Percentiles rank a stretch among this genome's conserved stretches.
Conservation (phyloP, 2,888 invertebrate genomes). For the Sinopyrophorus schimmeli region DNA sequence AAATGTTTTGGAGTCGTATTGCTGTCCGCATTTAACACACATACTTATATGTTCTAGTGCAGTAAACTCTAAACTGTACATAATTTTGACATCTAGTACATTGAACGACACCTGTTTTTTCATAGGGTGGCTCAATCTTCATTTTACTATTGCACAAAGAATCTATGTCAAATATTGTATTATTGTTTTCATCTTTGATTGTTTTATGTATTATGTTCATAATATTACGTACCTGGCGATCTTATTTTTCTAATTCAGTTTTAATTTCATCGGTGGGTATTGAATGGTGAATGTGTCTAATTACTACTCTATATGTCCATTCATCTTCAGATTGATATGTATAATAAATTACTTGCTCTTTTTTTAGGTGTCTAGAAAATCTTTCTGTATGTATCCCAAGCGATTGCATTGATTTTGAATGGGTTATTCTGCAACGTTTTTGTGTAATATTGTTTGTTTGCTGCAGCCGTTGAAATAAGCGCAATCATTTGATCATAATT, state of each 20-base stretch:
- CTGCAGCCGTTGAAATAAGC: slow-evolving; percentile 8
- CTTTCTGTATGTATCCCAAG: background rate
- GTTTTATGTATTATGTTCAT: slow-evolving; percentile 19
- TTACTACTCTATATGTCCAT: background rate
- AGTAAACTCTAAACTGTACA: too few relatives aligned
- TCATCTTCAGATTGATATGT: too few relatives aligned
- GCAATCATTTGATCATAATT: slow-evolving; percentile 2
- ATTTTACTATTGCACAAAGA: background rate
- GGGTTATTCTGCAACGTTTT: slow-evolving; percentile 1
- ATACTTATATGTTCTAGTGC: too few relatives aligned
- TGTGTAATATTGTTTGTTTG: slow-evolving; percentile 7
- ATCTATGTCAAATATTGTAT: slow-evolving; percentile 17
- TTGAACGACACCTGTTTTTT: too few relatives aligned
- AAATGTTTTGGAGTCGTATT: too few relatives aligned
- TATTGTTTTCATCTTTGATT: slow-evolving; percentile 25
- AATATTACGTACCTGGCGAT: slow-evolving; percentile 28
- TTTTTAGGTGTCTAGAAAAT: background rate
- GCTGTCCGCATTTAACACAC: too few relatives aligned
- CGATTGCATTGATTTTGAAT: background rate
- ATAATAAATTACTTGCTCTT: slow-evolving; percentile 5
- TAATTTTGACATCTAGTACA: too few relatives aligned
- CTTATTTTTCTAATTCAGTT: slow-evolving; percentile 15
- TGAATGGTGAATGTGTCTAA: slow-evolving; percentile 21
- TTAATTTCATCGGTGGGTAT: slow-evolving; percentile 8
- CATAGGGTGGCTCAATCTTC: too few relatives aligned